Evolutionary conservation across 2,888 invertebrate species (phyloP), one percentile per base, ranked within the genome.

Genomic region (Zhuqinia jingwanae): DNA sequence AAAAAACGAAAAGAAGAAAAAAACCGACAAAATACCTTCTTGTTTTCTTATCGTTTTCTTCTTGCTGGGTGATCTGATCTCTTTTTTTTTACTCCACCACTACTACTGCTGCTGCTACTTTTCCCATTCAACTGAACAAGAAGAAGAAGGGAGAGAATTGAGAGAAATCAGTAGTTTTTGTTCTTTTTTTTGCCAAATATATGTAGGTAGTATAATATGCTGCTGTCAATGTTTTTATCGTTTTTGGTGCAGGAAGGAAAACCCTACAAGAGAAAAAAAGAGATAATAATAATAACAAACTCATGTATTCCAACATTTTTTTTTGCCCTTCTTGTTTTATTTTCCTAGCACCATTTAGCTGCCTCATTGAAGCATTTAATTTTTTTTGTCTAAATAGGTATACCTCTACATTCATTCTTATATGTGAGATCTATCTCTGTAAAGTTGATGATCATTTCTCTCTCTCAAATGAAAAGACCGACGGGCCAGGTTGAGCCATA

Each of bases 11-110:
- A 27, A 36, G 27, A 30, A n/a, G 47, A 75, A 83, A 83, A 73
- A 78, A 56, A 75, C 85, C 85, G 75, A 80, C 85, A 80, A 85
- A 85, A 85, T 85, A 85, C 85, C 85, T 85, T 84, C 65, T 53
- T 80, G 47, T 47, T 80, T 53, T 63, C 73, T 36, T 84, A 53
- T 60, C 77, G 10, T 60, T 53, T 50, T 63, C 63, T 20, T 50
- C 68, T 45, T 78, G 63, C 45, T 75, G 82, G 82, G 82, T 82
- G 82, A 82, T 82, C 82, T 65, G 42, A 68, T 68, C 42, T 68
- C 68, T 22, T 63, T 42, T 83, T 77, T 53, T n/a, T n/a, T n/a
- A n/a, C 36, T 36, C 36, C 8, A 36, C n/a, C n/a, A n/a, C n/a
- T 36, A 36, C 36, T 36, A n/a, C 36, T 36, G 3, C 36, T 36